These are phyloP conservation scores for Rachycentron canadum DNA, from an alignment of 2,797 vertebrate species.

Conservation along the genomic window DNA sequence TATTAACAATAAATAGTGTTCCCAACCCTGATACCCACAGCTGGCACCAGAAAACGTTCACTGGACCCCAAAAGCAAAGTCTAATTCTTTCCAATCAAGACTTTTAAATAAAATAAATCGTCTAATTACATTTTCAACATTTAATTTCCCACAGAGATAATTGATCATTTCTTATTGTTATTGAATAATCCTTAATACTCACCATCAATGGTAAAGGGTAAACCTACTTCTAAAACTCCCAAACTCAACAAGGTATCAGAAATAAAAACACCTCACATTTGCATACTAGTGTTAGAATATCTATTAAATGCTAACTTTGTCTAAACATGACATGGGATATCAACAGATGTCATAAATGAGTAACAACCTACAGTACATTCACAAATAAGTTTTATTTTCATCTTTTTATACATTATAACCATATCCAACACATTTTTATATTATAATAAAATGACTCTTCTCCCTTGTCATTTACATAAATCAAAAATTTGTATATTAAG, in stretches of 20 bases:
- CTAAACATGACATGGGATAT: too few relatives aligned
- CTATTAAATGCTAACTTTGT: background rate
- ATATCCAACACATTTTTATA: slow-evolving; percentile 86
- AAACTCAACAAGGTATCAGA: too few relatives aligned
- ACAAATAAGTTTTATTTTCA: slow-evolving; percentile 88
- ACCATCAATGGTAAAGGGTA: background rate
- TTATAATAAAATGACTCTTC: slow-evolving; percentile 86
- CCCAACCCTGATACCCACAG: too few relatives aligned
- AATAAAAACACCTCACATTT: background rate
- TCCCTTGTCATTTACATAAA: slow-evolving; percentile 83
- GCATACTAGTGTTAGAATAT: background rate
- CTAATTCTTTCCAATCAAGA: background rate
- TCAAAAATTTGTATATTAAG: slow-evolving; percentile 85
- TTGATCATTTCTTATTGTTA: too few relatives aligned
- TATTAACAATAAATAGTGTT: too few relatives aligned
- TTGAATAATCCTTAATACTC: background rate
- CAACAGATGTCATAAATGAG: background rate
- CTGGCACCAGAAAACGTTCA: too few relatives aligned
- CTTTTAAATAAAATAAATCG: background rate
- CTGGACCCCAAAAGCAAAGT: too few relatives aligned
- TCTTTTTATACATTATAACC: slow-evolving; percentile 86
- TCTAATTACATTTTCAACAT: too few relatives aligned
- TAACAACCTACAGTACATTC: slow-evolving; percentile 69
- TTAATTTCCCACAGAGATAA: background rate
- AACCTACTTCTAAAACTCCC: background rate